These are phyloP conservation scores for Diachasmimorpha longicaudata DNA, from an alignment of 1,140 invertebrate genomes.

Conservation along the genomic window DNA sequence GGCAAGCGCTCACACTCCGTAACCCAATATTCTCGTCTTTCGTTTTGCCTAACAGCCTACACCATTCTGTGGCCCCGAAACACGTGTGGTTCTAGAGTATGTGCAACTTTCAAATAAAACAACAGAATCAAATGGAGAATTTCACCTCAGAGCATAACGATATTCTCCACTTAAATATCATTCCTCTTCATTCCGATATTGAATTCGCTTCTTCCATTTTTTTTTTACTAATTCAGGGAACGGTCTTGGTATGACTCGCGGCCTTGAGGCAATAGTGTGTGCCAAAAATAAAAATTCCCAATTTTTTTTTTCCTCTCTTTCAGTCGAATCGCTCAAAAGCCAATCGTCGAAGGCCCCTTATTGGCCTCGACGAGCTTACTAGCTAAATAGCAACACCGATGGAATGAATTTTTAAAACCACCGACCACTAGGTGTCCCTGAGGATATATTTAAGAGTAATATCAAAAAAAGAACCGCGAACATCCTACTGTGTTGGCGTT, in stretches of 20 bases:
- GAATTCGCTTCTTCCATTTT: background rate
- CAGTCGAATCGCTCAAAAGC: conserved; percentile 17
- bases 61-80: background rate
- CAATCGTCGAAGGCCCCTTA: conserved; percentile 34
- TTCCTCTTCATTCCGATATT: background rate
- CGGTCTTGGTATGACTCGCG: background rate
- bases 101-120: conserved; percentile 6
- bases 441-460: conserved; percentile 31
- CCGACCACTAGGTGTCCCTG: conserved; percentile 35
- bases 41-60: background rate
- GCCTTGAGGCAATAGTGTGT: background rate
- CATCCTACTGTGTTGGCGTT: background rate
- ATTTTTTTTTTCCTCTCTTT: background rate
- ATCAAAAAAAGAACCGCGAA: background rate
- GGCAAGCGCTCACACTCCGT: background rate
- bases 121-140: background rate
- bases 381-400: conserved; percentile 24
- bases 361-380: conserved; percentile 34
- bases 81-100: background rate
- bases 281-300: background rate
- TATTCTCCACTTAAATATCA: background rate
- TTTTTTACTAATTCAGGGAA: background rate
- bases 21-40: conserved; percentile 6
- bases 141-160: background rate
- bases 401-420: conserved; percentile 29